Evolutionary conservation across 2,888 invertebrate genomes (phyloP), one percentile per base, ranked within the genome.

Genomic region (Papilio demoleus): DNA sequence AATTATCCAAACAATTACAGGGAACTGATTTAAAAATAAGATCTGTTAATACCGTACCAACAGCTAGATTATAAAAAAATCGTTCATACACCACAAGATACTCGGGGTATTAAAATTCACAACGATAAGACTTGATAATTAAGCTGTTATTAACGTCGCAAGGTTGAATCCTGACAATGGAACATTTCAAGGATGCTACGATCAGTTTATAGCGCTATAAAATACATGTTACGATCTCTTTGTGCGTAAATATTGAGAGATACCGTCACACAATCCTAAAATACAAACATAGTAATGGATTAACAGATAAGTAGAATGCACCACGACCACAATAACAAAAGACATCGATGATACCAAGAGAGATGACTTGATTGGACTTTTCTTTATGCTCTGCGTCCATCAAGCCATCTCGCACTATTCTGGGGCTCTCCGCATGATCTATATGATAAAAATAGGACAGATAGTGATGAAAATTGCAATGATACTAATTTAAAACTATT

Each of bases 131-230:
- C 31, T 36, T 17, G 31, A 19, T 34, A 11, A 34, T n/a, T 24
- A 66, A 42, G 42, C 17, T 58, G 40, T 27, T n/a, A 40, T 63
- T 58, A 67, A 40, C 36, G 27, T 27, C 50, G 42, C 67, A 62
- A 67, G 68, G 68, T 58, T 68, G 34, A 45, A 42, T 67, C 67
- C 27, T 61, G 34, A 47, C 67, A 67, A 67, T 62, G 61, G 45
- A 24, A 31, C 36, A 19, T 36, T 45, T 63, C 36, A 63, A 63
- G 56, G 63, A 56, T 68, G 62, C 53, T 40, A 56, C 42, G 58
- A 31, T 61, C 58, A 34, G 31, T 59, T 68, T 22, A 62, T 34
- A 61, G 14, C 50, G 11, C 38, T n/a, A 50, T 17, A 38, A 65
- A 56, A 53, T 53, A 24, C 53, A 59, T 19, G 53, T 36, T 59